Evolutionary conservation across 2,113 vertebrate genomes (phyloP), one percentile per base, ranked within the genome.

Genomic region (Sialia sialis): DNA sequence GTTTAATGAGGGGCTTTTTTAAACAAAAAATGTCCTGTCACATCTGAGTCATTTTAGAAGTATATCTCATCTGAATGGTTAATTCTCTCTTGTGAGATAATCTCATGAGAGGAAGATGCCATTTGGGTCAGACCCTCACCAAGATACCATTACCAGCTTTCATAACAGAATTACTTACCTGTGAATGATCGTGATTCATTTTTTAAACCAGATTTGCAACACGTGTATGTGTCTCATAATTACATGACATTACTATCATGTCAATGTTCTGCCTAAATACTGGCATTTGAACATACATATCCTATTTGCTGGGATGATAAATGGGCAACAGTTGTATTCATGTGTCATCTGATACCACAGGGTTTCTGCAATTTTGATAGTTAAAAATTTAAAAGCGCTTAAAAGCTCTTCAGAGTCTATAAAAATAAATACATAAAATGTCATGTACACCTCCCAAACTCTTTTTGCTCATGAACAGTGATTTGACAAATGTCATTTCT

Each of bases 401-500:
- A 32, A 78, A 86, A 80, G 25, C 44, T 77, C 83, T 74, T 60
- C 87, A 92, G 55, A 32, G 44, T 72, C 68, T 90, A 93, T 83
- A 74, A 73, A 93, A 96, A 91, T 62, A 84, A 77, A 46, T 86
- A 48, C 10, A 32, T 67, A 34, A 74, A 91, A 90, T 89, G 16
- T 80, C 79, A 56, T 67, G 8, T 95, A 52, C n/a, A 80, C 43
- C 52, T 90, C 39, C 59, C 52, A 81, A 32, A 66, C 19, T 76
- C 36, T n/a, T 75, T 91, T 81, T 90, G 43, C 32, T 93, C 3
- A 0, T 3, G 9, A 56, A 92, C 63, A 94, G 68, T 34, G 84
- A 58, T 93, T 72, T 97, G 85, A 80, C 26, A 36, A 64, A 67
- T 89, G 72, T 86, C 36, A 36, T 90, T 78, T 87, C 58, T 90